phyloP scores from a whole-genome alignment of 2,888 invertebrate species.

The Dynastes hyllus region DNA sequence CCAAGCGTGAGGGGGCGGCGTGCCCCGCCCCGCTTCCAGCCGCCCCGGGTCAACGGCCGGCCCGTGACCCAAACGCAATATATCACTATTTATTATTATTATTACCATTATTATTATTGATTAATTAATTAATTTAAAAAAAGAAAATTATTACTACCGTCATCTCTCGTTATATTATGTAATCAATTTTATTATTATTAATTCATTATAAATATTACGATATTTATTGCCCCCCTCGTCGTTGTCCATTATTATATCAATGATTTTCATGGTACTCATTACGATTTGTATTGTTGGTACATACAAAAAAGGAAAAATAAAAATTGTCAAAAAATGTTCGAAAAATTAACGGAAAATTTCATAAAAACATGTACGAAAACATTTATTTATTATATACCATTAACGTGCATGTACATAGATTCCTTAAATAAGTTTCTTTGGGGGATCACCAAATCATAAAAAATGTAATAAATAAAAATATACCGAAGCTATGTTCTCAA shows the following conservation, averaged over 20 bases:
- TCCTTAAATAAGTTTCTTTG: conserved; percentile 36
- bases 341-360: not conserved
- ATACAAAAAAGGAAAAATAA: not conserved
- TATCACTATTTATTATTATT: conserved; percentile 64
- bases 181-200: conserved; percentile 11
- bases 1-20: conserved; percentile 68
- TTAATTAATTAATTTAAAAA: conserved; percentile 7
- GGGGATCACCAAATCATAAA: too few species aligned
- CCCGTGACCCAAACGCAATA: conserved; percentile 67
- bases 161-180: conserved; percentile 29
- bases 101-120: conserved; percentile 32
- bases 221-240: not conserved
- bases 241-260: not conserved
- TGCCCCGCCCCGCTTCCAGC: conserved; percentile 64
- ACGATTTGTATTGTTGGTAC: conserved; percentile 15
- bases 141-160: not conserved
- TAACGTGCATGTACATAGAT: not conserved
- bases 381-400: not conserved
- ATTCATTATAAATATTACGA: conserved; percentile 8
- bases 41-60: conserved; percentile 65
- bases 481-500: too few species aligned
- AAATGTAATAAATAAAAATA: too few species aligned
- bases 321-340: conserved; percentile 1
- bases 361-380: not conserved
- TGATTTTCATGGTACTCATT: not conserved